phyloP scores from a whole-genome alignment of 2,888 invertebrate genomes.

The Leptinotarsa rubiginosa region DNA sequence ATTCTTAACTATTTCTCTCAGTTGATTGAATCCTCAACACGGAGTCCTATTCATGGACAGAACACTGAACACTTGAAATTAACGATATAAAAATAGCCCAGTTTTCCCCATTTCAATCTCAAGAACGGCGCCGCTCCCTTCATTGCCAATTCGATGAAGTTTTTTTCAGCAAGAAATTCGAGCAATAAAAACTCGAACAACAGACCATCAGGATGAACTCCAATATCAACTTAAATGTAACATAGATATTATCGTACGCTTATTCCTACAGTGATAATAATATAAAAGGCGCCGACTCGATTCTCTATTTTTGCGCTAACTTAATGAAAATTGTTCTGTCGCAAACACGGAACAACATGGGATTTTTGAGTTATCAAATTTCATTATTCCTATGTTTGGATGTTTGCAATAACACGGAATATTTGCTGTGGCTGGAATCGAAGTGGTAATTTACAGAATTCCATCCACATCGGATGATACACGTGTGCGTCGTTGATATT shows the following conservation, averaged over 20 bases:
- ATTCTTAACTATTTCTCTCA: too few species aligned
- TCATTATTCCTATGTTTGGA: neutral
- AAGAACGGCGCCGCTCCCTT: neutral
- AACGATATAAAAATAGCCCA: neutral
- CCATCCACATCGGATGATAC: too few species aligned
- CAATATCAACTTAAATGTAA: neutral
- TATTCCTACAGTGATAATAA: neutral
- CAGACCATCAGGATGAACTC: neutral
- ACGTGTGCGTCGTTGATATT: too few species aligned
- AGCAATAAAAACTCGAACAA: constrained; percentile 7
- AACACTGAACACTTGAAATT: too few species aligned
- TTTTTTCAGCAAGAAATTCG: neutral
- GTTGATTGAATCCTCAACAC: too few species aligned
- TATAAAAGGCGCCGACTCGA: neutral
- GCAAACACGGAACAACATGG: neutral
- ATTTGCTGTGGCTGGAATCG: neutral
- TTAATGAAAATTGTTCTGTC: neutral
- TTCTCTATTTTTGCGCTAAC: neutral
- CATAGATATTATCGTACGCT: constrained; percentile 5
- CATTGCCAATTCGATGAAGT: neutral
- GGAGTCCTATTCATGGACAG: too few species aligned
- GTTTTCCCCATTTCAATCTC: neutral
- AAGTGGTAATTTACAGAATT: neutral
- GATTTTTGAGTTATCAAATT: neutral
- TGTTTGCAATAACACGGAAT: constrained; percentile 2